These are phyloP conservation scores for Pangasius mekongensis DNA, from an alignment of 2,797 vertebrate species.

Conservation along the genomic window DNA sequence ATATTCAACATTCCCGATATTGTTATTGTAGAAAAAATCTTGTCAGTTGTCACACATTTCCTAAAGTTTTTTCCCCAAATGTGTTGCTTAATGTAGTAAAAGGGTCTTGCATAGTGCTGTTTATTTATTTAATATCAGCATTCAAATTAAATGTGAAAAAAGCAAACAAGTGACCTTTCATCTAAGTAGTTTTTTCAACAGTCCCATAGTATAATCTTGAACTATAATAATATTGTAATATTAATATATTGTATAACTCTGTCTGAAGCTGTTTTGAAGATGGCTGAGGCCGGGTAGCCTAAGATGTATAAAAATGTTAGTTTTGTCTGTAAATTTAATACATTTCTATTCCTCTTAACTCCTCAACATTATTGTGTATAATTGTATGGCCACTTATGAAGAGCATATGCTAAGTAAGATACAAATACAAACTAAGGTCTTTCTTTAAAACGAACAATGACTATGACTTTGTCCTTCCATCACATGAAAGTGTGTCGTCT, in stretches of 20 bases:
- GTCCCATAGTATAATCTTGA: background rate
- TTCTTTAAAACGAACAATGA: background rate
- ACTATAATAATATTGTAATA: background rate
- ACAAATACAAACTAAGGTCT: background rate
- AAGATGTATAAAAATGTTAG: background rate
- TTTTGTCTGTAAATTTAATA: background rate
- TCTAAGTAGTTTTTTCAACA: background rate
- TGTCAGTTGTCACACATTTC: background rate
- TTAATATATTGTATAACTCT: background rate
- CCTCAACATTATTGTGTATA: background rate
- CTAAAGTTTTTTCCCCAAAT: background rate
- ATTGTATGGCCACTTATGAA: background rate
- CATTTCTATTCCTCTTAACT: background rate
- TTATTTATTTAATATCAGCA: background rate
- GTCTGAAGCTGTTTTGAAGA: background rate
- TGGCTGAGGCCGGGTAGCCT: background rate
- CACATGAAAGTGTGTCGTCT: background rate
- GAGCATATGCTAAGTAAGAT: background rate
- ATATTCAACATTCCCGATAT: background rate
- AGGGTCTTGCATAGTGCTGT: background rate
- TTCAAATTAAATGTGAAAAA: background rate
- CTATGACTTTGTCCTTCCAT: constrained; percentile 1
- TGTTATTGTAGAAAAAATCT: background rate
- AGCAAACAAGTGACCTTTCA: background rate
- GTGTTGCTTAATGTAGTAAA: background rate